phyloP scores from a whole-genome alignment of 2,113 vertebrate genomes.

The Sitta europaea region DNA sequence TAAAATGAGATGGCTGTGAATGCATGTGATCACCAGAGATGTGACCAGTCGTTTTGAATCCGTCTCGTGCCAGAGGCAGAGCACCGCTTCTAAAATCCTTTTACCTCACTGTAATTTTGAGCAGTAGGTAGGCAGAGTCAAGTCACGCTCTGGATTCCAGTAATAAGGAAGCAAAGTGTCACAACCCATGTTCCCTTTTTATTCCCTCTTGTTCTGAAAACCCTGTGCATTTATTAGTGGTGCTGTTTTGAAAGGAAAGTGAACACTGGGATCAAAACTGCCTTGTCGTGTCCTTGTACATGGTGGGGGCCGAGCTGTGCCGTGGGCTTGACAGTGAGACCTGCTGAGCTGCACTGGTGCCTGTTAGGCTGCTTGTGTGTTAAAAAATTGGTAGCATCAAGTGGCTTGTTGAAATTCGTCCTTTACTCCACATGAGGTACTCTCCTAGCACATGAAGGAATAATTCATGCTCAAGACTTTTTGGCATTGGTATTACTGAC shows the following conservation, averaged over 20 bases:
- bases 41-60: background rate
- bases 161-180: background rate
- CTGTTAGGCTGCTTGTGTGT: background rate
- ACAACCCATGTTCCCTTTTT: background rate
- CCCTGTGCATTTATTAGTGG: background rate
- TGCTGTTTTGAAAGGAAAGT: background rate
- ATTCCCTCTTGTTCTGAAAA: background rate
- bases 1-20: background rate
- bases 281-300: background rate
- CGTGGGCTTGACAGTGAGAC: background rate
- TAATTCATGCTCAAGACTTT: background rate
- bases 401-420: constrained; percentile 13
- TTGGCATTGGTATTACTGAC: background rate
- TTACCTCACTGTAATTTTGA: background rate
- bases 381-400: background rate
- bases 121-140: background rate
- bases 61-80: background rate
- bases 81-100: background rate
- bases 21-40: background rate
- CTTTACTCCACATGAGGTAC: background rate
- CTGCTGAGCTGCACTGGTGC: background rate
- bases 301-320: background rate
- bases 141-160: background rate
- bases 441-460: background rate
- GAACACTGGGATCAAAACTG: background rate